phyloP scores from a whole-genome alignment of 2,797 vertebrate species.

The Esox lucius region DNA sequence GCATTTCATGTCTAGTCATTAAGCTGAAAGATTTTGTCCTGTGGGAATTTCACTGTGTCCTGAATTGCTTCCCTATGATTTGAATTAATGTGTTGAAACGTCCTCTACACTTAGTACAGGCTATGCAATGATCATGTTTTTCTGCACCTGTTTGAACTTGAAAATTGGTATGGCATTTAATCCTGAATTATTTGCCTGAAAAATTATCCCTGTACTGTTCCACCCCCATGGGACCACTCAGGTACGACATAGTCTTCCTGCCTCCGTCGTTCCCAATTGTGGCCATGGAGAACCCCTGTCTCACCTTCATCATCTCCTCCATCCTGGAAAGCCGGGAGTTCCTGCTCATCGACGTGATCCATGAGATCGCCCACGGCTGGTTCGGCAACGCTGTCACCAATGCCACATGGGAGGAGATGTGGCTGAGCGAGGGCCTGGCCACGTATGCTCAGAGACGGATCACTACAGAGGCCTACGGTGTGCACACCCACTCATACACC shows the following conservation, averaged over 20 bases:
- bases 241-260: slow-evolving; percentile 96
- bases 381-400: slow-evolving; percentile 97
- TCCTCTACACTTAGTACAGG: no score
- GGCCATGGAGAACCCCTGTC: slow-evolving; percentile 98
- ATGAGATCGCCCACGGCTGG: slow-evolving; percentile 96
- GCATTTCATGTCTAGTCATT: neutral
- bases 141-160: no score
- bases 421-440: slow-evolving; percentile 94
- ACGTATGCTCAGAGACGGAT: slow-evolving; percentile 96
- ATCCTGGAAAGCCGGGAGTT: slow-evolving; percentile 96
- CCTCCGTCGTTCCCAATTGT: slow-evolving; percentile 97
- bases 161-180: no score
- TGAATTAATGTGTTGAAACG: no score
- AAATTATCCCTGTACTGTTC: neutral
- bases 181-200: neutral
- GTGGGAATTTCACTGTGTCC: neutral
- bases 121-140: no score
- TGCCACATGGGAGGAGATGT: slow-evolving; percentile 98
- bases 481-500: neutral
- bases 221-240: slow-evolving; percentile 38
- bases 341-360: slow-evolving; percentile 91
- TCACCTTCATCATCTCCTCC: slow-evolving; percentile 97
- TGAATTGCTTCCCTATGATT: no score
- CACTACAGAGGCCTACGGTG: slow-evolving; percentile 90
- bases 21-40: neutral